These are phyloP conservation scores for Crepidodera aurea DNA, from an alignment of 2,888 invertebrate species.

Conservation along the genomic window DNA sequence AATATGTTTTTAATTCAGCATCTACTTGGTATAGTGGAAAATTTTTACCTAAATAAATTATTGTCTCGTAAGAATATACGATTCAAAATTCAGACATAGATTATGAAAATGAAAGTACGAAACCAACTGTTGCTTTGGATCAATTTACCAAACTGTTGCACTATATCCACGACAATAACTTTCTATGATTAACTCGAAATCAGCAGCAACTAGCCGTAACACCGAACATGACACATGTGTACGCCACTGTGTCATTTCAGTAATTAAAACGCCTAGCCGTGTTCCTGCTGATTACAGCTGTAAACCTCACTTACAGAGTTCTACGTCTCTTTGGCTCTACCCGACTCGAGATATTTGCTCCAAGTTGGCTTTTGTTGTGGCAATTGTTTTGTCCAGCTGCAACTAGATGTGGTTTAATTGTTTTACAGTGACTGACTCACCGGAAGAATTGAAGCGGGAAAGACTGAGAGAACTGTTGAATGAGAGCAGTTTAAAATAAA, in stretches of 20 bases:
- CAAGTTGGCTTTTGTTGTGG: slow-evolving; percentile 32
- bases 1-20: no score
- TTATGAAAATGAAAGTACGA: no score
- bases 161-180: neutral
- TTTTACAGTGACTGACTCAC: slow-evolving; percentile 19
- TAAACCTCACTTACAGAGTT: slow-evolving; percentile 30
- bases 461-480: neutral
- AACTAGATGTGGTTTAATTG: slow-evolving; percentile 25
- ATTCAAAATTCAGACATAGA: no score
- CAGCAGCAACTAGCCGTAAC: neutral
- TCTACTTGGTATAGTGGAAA: no score
- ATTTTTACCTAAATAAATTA: no score
- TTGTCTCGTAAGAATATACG: no score
- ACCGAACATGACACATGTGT: neutral
- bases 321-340: slow-evolving; percentile 20
- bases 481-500: no score
- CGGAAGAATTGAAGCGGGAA: slow-evolving; percentile 3
- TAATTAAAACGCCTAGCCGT: slow-evolving; percentile 30
- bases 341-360: slow-evolving; percentile 31
- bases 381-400: slow-evolving; percentile 33
- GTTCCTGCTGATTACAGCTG: slow-evolving; percentile 36
- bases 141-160: neutral
- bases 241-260: slow-evolving; percentile 24
- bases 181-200: neutral
- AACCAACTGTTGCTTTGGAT: neutral